A percentile compares a stretch with the other conserved stretches of the same genome.
Conservation (phyloP, 2,888 invertebrate species). For the Orthonychiurus folsomi region DNA sequence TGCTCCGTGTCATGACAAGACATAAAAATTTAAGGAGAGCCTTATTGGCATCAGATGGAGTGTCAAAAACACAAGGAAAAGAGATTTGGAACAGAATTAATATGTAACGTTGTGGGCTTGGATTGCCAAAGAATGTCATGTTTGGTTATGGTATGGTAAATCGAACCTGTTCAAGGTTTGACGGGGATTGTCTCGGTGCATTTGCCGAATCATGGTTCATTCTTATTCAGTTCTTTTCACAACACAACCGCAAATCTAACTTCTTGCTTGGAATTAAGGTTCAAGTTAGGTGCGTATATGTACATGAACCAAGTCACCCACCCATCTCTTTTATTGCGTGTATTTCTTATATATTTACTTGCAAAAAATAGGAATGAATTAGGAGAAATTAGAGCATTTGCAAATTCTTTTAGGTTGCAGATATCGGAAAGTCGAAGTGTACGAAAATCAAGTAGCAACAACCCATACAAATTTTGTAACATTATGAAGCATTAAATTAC, state of each 20-base stretch:
- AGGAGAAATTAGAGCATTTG: too few species aligned
- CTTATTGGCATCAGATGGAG: neutral
- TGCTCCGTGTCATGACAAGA: neutral
- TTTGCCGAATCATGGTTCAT: neutral
- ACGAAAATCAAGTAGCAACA: too few species aligned
- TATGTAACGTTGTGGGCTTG: neutral
- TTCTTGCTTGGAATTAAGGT: too few species aligned
- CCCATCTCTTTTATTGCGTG: neutral
- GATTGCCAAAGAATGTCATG: neutral
- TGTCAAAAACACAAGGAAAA: neutral
- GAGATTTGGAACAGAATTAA: neutral
- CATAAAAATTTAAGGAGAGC: neutral
- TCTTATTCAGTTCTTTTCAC: neutral
- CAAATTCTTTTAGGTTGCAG: too few species aligned
- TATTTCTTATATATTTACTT: too few species aligned
- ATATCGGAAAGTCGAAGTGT: too few species aligned
- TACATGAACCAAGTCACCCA: neutral
- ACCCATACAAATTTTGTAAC: too few species aligned
- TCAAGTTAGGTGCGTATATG: neutral
- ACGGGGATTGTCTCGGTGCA: neutral
- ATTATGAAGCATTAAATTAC: too few species aligned
- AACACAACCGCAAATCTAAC: too few species aligned
- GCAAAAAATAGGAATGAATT: neutral
- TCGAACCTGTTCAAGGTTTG: neutral
- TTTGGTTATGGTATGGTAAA: neutral